Conservation (phyloP, 2,113 vertebrate species). For the Gracilinanus agilis region DNA sequence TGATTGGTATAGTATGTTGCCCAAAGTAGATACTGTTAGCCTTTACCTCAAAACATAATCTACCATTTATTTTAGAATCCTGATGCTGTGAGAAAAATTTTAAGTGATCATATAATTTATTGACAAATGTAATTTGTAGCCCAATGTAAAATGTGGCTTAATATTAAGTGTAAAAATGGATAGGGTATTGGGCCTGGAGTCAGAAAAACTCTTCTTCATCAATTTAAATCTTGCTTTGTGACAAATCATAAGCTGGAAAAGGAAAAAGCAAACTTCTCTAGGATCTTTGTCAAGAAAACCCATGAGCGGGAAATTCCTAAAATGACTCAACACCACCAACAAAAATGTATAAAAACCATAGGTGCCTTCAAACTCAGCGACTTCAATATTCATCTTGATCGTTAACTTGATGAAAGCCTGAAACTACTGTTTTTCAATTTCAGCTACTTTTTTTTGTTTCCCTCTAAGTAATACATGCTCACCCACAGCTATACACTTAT, state of each 20-base stretch:
- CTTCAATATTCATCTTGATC: background rate
- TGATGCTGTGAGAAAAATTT: constrained; percentile 43
- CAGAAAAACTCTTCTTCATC: no score
- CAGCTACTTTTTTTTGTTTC: background rate
- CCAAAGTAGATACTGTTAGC: constrained; percentile 52
- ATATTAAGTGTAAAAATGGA: no score
- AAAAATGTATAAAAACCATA: background rate
- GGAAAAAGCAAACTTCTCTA: background rate
- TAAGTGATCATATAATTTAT: constrained; percentile 46
- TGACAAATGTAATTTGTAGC: constrained; percentile 18
- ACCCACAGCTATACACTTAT: background rate
- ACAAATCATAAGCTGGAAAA: background rate
- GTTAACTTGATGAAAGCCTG: background rate
- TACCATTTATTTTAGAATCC: constrained; percentile 54
- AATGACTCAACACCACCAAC: no score
- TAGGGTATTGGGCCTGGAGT: no score
- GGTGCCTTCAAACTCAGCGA: background rate
- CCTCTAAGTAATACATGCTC: background rate
- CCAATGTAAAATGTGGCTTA: constrained; percentile 36
- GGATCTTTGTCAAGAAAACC: no score
- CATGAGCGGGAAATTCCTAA: no score
- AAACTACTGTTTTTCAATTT: background rate
- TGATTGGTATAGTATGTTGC: constrained; percentile 45
- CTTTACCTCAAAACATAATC: constrained; percentile 63
- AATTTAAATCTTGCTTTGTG: constrained; percentile 51